Conservation (phyloP, 2,113 vertebrate species). For the Irena cyanogastra region DNA sequence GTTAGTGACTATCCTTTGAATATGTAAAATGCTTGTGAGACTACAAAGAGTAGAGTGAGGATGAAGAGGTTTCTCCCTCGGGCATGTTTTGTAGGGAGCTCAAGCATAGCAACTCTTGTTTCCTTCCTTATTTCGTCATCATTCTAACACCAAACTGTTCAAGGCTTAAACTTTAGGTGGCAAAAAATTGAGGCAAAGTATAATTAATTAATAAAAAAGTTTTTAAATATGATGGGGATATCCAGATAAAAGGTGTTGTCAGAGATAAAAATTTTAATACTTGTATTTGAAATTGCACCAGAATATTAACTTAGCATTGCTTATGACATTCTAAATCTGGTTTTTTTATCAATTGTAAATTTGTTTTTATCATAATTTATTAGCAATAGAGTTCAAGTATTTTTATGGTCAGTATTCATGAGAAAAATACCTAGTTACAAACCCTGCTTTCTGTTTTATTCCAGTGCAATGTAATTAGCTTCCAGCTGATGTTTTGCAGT, state of each 20-base stretch:
- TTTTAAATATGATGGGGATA: not conserved
- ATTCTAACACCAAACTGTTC: not conserved
- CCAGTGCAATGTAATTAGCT: not conserved
- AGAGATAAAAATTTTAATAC: not conserved
- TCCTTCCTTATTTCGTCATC: not conserved
- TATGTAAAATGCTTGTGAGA: not conserved
- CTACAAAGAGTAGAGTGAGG: not conserved
- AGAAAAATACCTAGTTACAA: not conserved
- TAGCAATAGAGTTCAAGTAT: not conserved
- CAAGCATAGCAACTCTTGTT: not conserved
- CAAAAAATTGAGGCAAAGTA: not conserved
- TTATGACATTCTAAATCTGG: not conserved
- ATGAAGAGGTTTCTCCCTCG: not conserved
- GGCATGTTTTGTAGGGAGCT: rapidly evolving
- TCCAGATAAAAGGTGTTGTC: not conserved
- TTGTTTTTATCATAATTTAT: not conserved
- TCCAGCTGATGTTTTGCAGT: not conserved
- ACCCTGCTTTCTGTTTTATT: not conserved
- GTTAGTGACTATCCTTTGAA: not conserved
- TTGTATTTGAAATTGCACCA: not conserved
- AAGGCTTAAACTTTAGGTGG: not conserved
- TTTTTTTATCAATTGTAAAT: not conserved
- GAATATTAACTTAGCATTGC: not conserved
- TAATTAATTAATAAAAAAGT: not conserved
- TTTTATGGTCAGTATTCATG: not conserved